These are phyloP conservation scores for Hapalemur alaotrensis DNA, from an alignment of 2,797 vertebrate genomes.

Conservation along the genomic window DNA sequence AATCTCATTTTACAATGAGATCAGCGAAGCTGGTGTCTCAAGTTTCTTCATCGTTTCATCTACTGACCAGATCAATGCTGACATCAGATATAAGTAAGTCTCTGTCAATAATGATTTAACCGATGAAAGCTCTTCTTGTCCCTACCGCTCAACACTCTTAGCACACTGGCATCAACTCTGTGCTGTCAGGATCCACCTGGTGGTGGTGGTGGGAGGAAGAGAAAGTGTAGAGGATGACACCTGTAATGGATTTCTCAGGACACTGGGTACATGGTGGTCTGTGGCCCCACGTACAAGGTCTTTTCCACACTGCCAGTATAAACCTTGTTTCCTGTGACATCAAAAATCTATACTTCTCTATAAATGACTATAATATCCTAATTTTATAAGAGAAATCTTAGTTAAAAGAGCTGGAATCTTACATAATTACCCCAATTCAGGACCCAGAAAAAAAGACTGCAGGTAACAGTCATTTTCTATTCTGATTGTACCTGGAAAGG, in stretches of 20 bases:
- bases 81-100: not conserved
- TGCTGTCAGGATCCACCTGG: not conserved
- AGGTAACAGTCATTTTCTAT: conserved; percentile 44
- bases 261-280: not conserved
- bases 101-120: not conserved
- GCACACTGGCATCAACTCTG: not conserved
- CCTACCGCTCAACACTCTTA: not conserved
- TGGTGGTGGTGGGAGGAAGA: not conserved
- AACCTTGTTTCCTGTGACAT: not conserved
- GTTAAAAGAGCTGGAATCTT: conserved; percentile 26
- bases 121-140: not conserved
- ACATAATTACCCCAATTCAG: conserved; percentile 54
- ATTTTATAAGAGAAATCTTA: conserved; percentile 20
- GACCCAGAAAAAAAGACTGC: not conserved
- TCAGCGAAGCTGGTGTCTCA: not conserved
- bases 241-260: not conserved
- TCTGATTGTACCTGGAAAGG: not conserved
- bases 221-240: not conserved
- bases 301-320: not conserved
- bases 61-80: not conserved
- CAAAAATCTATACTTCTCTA: not conserved
- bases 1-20: not conserved
- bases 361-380: conserved; percentile 36
- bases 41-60: not conserved
- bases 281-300: not conserved